These are phyloP conservation scores for Osmerus eperlanus DNA, from an alignment of 2,113 vertebrate species.

Conservation along the genomic window DNA sequence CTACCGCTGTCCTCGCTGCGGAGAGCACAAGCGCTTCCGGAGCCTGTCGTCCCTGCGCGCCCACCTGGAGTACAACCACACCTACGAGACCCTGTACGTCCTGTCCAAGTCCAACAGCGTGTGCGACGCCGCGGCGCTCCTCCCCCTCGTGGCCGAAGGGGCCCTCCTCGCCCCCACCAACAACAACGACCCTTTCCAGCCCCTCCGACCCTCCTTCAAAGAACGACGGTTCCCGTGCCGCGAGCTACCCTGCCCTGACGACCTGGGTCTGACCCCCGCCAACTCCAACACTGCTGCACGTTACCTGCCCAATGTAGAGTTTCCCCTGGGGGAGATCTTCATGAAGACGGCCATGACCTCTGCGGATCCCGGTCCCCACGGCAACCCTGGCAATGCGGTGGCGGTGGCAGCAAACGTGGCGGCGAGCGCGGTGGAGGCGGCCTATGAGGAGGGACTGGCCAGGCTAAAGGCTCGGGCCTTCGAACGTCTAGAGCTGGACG, in stretches of 20 bases:
- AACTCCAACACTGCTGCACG: conserved; percentile 71
- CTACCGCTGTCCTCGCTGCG: conserved; percentile 96
- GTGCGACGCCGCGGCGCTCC: conserved; percentile 87
- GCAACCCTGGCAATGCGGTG: conserved; percentile 74
- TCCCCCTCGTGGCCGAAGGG: conserved; percentile 83
- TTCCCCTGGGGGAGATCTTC: conserved; percentile 90
- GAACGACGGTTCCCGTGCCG: conserved; percentile 78
- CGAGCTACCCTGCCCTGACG: conserved; percentile 74
- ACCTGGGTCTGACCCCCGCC: conserved; percentile 70
- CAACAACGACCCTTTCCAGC: conserved; percentile 81
- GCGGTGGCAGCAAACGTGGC: conserved; percentile 82
- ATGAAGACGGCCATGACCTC: conserved; percentile 84
- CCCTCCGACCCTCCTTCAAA: conserved; percentile 86
- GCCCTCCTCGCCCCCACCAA: conserved; percentile 76
- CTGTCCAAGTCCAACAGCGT: conserved; percentile 97
- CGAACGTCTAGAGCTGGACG: conserved; percentile 92
- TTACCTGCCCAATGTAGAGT: conserved; percentile 93
- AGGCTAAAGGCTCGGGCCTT: conserved; percentile 92
- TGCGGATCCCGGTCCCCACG: conserved; percentile 69
- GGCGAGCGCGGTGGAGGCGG: conserved; percentile 81
- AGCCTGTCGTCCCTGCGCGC: conserved; percentile 95
- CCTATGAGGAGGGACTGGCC: conserved; percentile 93
- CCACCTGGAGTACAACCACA: conserved; percentile 98
- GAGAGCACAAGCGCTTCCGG: conserved; percentile 98
- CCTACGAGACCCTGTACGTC: conserved; percentile 97